Evolutionary conservation across 2,888 invertebrate species (phyloP).

Genomic region (Pyrochroa serraticornis): DNA sequence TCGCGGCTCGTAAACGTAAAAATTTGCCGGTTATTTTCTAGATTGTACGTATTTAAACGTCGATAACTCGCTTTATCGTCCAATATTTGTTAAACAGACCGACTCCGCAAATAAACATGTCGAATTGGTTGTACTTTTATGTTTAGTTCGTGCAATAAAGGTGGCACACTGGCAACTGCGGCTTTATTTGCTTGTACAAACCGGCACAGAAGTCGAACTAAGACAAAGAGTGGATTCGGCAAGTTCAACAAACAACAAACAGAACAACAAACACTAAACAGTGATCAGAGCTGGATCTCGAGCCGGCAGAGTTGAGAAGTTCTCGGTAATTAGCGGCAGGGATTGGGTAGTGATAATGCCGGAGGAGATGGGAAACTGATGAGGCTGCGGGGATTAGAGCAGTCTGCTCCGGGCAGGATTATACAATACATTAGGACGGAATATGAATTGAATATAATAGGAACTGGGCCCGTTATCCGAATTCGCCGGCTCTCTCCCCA

Average conservation of each 20-base stretch:
- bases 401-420: slow-evolving; percentile 48
- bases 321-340: slow-evolving; percentile 54
- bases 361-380: slow-evolving; percentile 55
- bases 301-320: slow-evolving; percentile 47
- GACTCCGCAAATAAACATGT: slow-evolving; percentile 1
- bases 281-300: slow-evolving; percentile 47
- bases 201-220: slow-evolving; percentile 21
- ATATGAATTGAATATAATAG: slow-evolving; percentile 50
- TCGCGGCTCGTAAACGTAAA: slow-evolving; percentile 55
- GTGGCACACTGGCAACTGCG: slow-evolving; percentile 3
- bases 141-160: slow-evolving; percentile 19
- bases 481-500: slow-evolving; percentile 31
- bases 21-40: slow-evolving; percentile 53
- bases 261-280: slow-evolving; percentile 54
- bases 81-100: slow-evolving; percentile 31
- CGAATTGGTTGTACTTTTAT: slow-evolving; percentile 2
- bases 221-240: slow-evolving; percentile 33
- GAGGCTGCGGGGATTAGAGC: slow-evolving; percentile 53
- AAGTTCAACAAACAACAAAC: slow-evolving; percentile 47
- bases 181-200: slow-evolving; percentile 15
- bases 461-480: slow-evolving; percentile 36
- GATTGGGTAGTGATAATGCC: slow-evolving; percentile 54
- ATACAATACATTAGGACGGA: slow-evolving; percentile 50
- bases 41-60: slow-evolving; percentile 47
- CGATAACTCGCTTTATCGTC: slow-evolving; percentile 35